Evolutionary conservation across 2,797 vertebrate species (phyloP), one percentile per base, ranked within the genome.

Genomic region (Alfaro cultratus): DNA sequence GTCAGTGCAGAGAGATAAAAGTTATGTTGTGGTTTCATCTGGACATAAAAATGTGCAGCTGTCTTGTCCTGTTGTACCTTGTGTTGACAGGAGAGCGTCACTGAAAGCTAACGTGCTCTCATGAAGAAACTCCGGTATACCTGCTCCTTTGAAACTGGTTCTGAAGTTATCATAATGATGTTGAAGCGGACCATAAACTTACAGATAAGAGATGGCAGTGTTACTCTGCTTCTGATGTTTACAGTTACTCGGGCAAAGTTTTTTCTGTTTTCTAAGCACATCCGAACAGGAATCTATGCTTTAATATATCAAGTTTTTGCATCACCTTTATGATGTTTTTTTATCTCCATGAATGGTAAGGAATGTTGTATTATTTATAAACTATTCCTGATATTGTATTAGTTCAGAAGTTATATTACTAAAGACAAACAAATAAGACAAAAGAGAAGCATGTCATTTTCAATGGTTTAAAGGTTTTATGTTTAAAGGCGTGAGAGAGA

Each of bases 141-240:
- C 76, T 81, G 45, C 67, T 80, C 75, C 70, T 85, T 77, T 77
- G 51, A 85, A 86, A 85, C 73, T 71, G 36, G 26, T 36, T 75
- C 49, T 77, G 34, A 81, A 86, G 74, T 80, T 76, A 49, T 74
- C 77, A 55, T 70, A 79, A 80, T 80, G 68, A 84, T 73, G 60
- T 31, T 12, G 26, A 83, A 72, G 51, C 82, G 73, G 80, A 78
- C 76, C 15, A 34, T 79, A 55, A 84, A 84, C 85, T 77, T 74
- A 68, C 68, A 68, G 67, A 80, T 80, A 64, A 77, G 51, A 83
- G 45, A 80, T 53, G 53, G 73, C 73, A 70, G 55, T 83, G 62
- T 73, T 82, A 46, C 72, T 67, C 73, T 60, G 41, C 64, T 34
- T 86, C 75, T 87, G 79, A 84, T 85, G 80, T 82, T 83, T 78